Evolutionary conservation across 2,797 vertebrate genomes (phyloP).

Genomic region (Ctenopoma multispine): DNA sequence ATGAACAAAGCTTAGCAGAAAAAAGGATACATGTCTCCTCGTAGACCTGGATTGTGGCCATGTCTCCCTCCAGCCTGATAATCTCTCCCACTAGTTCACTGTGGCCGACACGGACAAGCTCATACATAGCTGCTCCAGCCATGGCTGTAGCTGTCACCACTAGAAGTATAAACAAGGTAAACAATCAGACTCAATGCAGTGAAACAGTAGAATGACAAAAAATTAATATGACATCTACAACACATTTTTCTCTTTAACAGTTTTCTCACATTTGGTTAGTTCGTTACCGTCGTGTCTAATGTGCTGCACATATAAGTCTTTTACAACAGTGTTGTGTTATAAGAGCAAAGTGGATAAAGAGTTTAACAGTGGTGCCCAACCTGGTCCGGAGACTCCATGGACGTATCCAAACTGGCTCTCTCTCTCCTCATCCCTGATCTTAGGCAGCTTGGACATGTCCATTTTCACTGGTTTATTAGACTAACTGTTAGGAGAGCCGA

Average conservation of each 20-base stretch:
- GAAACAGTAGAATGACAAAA: no score
- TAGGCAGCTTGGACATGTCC: constrained; percentile 94
- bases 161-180: constrained; percentile 55
- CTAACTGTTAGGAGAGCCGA: constrained; percentile 41
- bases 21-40: constrained; percentile 98
- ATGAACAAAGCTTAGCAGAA: not conserved
- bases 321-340: not conserved
- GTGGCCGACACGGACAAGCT: constrained; percentile 96
- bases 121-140: constrained; percentile 97
- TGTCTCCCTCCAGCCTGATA: constrained; percentile 95
- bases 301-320: not conserved
- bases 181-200: not conserved
- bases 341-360: not conserved
- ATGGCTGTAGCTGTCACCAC: constrained; percentile 96
- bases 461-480: constrained; percentile 80
- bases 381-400: constrained; percentile 95
- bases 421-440: constrained; percentile 91
- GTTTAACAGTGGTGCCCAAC: constrained; percentile 71
- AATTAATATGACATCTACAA: no score
- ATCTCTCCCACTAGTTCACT: constrained; percentile 97
- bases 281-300: not conserved
- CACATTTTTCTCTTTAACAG: not conserved
- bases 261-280: not conserved
- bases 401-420: constrained; percentile 94
- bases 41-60: constrained; percentile 99